Evolutionary conservation across 2,888 invertebrate species (phyloP).

Genomic region (Polydrusus tereticollis): DNA sequence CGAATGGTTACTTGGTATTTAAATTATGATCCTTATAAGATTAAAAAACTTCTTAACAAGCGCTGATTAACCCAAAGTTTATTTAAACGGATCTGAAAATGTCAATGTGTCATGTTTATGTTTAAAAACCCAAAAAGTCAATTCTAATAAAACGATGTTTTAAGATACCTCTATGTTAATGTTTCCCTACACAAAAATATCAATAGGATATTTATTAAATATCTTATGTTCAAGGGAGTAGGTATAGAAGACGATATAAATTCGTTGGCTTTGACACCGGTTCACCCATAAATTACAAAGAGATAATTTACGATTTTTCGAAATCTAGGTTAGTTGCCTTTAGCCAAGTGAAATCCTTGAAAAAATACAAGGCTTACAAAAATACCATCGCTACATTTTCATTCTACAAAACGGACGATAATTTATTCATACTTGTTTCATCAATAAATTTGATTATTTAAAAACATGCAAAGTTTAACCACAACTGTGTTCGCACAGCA

Average conservation of each 20-base stretch:
- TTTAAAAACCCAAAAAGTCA: background rate
- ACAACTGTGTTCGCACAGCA: too few relatives aligned
- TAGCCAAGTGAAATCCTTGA: constrained; percentile 9
- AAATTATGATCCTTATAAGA: too few relatives aligned
- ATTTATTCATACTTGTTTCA: too few relatives aligned
- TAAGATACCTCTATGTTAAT: too few relatives aligned
- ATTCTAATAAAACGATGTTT: constrained; percentile 5
- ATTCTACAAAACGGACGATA: too few relatives aligned
- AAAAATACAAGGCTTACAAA: constrained; percentile 1
- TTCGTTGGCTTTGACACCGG: constrained; percentile 32
- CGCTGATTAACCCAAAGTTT: background rate
- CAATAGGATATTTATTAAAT: constrained; percentile 31
- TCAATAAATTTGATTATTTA: too few relatives aligned
- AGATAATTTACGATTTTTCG: constrained; percentile 26
- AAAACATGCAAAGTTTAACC: too few relatives aligned
- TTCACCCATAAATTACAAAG: constrained; percentile 32
- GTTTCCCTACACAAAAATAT: constrained; percentile 38
- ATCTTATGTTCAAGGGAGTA: constrained; percentile 28
- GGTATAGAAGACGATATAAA: constrained; percentile 33
- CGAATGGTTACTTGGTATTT: too few relatives aligned
- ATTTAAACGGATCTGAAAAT: constrained; percentile 2
- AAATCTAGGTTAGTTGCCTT: constrained; percentile 31
- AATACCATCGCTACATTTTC: background rate
- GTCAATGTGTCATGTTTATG: background rate
- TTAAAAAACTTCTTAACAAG: too few relatives aligned